Evolutionary conservation across 2,113 vertebrate genomes (phyloP), one percentile per base, ranked within the genome.

Genomic region (Percopsis transmontana): DNA sequence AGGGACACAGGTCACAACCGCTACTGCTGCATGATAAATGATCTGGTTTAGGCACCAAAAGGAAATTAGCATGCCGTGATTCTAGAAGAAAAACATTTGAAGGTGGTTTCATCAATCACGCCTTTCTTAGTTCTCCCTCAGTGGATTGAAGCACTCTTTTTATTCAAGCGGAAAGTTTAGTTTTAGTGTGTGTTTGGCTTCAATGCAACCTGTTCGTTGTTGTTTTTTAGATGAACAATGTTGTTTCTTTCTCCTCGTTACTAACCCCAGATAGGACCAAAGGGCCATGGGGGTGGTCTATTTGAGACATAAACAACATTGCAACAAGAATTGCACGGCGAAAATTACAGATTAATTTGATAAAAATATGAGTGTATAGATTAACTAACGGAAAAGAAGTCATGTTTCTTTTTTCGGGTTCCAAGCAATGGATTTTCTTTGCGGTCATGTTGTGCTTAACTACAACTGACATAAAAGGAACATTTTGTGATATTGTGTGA

Each of bases 91-190:
- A 66, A 75, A 53, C 66, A 21, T 70, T 57, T 73, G 14, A 62
- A 83, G 76, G 67, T 82, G 56, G 54, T 74, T 82, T 85, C 76
- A 89, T 88, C 75, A 79, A 80, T 89, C 81, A 87, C 13, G 7
- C 10, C 66, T 41, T 69, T 41, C 74, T 62, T 73, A 63, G 66
- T 74, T 66, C n/a, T 60, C 33, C 19, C 41, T 70, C 61, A 42
- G 45, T 44, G 58, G 42, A 72, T 74, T 62, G 20, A 77, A 55
- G 20, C 39, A 19, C 23, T 38, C 27, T 62, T 67, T 51, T 69
- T 18, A 57, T 57, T 45, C 19, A 23, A 40, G 58, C 45, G 47
- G 52, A 63, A 21, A 0, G 1, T n/a, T 4, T 14, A 1, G 20
- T 14, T 41, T 60, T 47, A 27, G 2, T 21, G 64, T 69, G 58